Conservation (phyloP, 2,888 invertebrate species). For the Pterostichus madidus region DNA sequence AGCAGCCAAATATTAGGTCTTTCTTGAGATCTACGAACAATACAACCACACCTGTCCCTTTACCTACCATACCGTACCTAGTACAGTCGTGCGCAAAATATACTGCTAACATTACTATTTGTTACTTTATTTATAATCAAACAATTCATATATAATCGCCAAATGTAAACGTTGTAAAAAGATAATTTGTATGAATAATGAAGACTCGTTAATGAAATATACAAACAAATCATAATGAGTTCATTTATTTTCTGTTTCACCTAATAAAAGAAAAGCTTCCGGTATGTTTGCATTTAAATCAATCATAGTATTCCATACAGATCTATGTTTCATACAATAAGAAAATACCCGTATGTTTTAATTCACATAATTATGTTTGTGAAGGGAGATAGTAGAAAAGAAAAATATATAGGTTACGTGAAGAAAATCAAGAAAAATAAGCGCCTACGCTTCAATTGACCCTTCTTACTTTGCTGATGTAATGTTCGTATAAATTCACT, state of each 20-base stretch:
- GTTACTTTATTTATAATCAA: not conserved
- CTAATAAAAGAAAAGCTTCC: conserved; percentile 14
- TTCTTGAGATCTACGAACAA: not conserved
- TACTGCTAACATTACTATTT: not conserved
- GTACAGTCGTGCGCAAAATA: conserved; percentile 23
- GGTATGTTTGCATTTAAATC: conserved; percentile 26
- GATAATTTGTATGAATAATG: too few relatives aligned
- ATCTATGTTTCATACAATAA: conserved; percentile 24
- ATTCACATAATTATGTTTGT: not conserved
- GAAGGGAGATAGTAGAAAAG: not conserved
- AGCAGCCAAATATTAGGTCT: conserved; percentile 4
- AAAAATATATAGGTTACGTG: not conserved
- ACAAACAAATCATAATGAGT: not conserved
- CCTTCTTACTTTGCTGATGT: not conserved
- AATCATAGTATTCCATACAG: not conserved
- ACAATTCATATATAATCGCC: not conserved
- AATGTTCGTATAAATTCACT: too few relatives aligned
- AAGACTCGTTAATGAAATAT: too few relatives aligned
- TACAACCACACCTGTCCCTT: conserved; percentile 35
- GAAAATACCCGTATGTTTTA: conserved; percentile 40
- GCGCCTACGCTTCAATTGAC: not conserved
- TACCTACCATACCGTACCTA: not conserved
- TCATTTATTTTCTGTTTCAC: not conserved
- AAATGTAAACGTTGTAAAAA: too few relatives aligned
- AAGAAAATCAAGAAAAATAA: too few relatives aligned